These are phyloP conservation scores for Drosophila leontia DNA, from an alignment of 1,140 invertebrate species.

Conservation along the genomic window DNA sequence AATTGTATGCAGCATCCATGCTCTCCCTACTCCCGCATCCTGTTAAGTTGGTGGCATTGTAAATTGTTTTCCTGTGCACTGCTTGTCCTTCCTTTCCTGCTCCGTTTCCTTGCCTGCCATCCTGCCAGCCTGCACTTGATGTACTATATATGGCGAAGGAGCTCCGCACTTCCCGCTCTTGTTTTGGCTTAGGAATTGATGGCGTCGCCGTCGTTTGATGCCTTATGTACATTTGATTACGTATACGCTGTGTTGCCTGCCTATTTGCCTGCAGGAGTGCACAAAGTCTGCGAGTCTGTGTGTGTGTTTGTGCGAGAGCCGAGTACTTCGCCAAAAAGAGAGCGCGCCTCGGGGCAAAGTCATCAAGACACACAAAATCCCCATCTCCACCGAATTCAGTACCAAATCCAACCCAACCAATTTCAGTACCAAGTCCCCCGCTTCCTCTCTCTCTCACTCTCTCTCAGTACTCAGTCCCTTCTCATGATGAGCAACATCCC, in stretches of 20 bases:
- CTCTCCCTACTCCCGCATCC: slow-evolving; percentile 8
- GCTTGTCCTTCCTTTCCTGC: slow-evolving; percentile 56
- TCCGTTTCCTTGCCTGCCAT: slow-evolving; percentile 34
- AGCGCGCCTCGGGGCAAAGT: slow-evolving; percentile 58
- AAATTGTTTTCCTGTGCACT: slow-evolving; percentile 77
- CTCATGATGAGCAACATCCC: slow-evolving; percentile 17
- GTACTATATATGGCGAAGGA: slow-evolving; percentile 43
- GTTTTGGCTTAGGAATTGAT: slow-evolving; percentile 62
- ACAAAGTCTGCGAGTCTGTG: slow-evolving; percentile 20
- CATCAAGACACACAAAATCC: slow-evolving; percentile 49
- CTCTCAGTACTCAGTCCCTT: not conserved
- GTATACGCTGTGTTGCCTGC: slow-evolving; percentile 65
- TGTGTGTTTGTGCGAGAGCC: not conserved
- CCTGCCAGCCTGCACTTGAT: slow-evolving; percentile 52
- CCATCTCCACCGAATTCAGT: slow-evolving; percentile 1
- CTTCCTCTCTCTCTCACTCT: not conserved
- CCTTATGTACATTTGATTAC: slow-evolving; percentile 72
- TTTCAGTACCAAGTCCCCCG: slow-evolving; percentile 5
- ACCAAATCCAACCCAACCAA: slow-evolving; percentile 19
- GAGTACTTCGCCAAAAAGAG: slow-evolving; percentile 45
- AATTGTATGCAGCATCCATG: slow-evolving; percentile 56
- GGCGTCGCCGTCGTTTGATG: slow-evolving; percentile 61
- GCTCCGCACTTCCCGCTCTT: slow-evolving; percentile 21
- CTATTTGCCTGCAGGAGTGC: slow-evolving; percentile 61
- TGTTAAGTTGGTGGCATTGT: slow-evolving; percentile 72